A percentile compares a stretch with the other conserved stretches of the same genome.
These are phyloP conservation scores for Noctua comes DNA, from an alignment of 2,888 invertebrate species.

Conservation along the genomic window DNA sequence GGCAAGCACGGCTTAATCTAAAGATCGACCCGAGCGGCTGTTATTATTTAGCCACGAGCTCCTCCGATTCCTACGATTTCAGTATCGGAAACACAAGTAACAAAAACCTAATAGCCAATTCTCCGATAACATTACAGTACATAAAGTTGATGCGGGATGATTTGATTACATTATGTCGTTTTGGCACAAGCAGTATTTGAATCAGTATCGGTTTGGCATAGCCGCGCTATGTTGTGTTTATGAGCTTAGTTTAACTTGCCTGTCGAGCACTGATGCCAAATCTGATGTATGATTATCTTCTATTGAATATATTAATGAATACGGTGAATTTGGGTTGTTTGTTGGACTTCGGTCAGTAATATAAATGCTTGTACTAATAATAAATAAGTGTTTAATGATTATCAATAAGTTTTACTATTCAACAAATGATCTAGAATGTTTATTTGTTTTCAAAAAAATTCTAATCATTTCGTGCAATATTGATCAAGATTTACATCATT, in stretches of 20 bases:
- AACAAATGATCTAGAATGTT: not conserved
- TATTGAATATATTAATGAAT: slow-evolving; percentile 27
- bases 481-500: not conserved
- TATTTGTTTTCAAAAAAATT: not conserved
- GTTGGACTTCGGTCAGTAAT: not conserved
- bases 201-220: slow-evolving; percentile 56
- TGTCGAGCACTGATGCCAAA: slow-evolving; percentile 55
- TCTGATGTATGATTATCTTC: slow-evolving; percentile 47
- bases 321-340: slow-evolving; percentile 5
- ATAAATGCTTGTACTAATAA: not conserved
- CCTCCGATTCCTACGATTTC: too few species aligned
- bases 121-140: not conserved
- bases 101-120: not conserved
- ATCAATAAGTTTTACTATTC: not conserved
- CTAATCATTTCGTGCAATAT: not conserved
- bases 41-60: too few species aligned
- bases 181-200: slow-evolving; percentile 48
- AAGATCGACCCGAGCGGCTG: too few species aligned
- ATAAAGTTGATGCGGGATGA: slow-evolving; percentile 19
- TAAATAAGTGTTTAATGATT: slow-evolving; percentile 3
- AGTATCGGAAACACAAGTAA: not conserved
- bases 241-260: slow-evolving; percentile 35
- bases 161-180: slow-evolving; percentile 40
- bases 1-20: too few species aligned
- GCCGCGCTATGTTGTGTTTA: slow-evolving; percentile 45